Evolutionary conservation across 2,888 invertebrate species (phyloP).

Genomic region (Salticus scenicus): DNA sequence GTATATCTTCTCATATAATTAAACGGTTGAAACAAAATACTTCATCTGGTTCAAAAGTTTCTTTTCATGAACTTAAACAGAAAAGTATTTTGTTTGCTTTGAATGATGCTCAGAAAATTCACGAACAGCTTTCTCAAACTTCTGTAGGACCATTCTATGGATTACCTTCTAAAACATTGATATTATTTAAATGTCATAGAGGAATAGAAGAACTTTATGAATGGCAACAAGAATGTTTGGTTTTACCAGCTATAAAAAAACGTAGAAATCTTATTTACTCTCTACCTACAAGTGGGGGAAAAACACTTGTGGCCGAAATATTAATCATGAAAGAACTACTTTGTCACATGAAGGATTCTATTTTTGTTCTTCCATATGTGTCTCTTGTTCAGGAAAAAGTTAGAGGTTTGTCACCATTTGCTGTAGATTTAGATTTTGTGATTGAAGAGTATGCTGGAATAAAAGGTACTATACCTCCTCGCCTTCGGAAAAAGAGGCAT

Average conservation of each 20-base stretch:
- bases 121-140: constrained; percentile 43
- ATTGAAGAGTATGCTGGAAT: constrained; percentile 97
- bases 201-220: constrained; percentile 87
- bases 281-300: constrained; percentile 96
- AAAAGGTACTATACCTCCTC: constrained; percentile 89
- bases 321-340: constrained; percentile 91
- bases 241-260: constrained; percentile 50
- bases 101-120: constrained; percentile 51
- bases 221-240: constrained; percentile 66
- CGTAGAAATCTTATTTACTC: constrained; percentile 89
- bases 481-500: constrained; percentile 82
- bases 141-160: constrained; percentile 92
- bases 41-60: not conserved
- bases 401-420: constrained; percentile 85
- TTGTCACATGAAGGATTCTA: constrained; percentile 85
- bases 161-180: constrained; percentile 83
- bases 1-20: constrained; percentile 35
- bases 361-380: constrained; percentile 95
- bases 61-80: not conserved
- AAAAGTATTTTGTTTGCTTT: constrained; percentile 35
- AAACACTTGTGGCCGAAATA: constrained; percentile 97
- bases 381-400: constrained; percentile 98
- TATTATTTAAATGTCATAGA: constrained; percentile 84
- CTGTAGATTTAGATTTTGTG: constrained; percentile 87
- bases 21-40: constrained; percentile 48